Conservation (phyloP, 2,797 vertebrate species). For the Malacoctenus gilli region DNA sequence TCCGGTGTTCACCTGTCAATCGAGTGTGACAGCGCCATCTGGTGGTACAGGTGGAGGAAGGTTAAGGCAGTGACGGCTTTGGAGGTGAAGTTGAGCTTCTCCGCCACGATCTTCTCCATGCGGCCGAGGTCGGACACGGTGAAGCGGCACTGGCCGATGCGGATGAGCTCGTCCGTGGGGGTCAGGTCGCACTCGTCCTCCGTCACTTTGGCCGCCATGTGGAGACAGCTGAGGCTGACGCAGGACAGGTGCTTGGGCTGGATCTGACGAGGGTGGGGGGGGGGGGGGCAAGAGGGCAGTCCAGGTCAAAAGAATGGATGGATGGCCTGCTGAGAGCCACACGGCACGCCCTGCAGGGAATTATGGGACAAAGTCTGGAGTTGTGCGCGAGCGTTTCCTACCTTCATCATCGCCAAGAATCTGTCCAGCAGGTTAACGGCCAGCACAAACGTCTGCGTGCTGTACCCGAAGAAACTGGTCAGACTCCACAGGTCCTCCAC, state of each 20-base stretch:
- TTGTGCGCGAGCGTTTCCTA: conserved; percentile 52
- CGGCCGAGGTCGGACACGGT: conserved; percentile 92
- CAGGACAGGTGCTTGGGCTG: conserved; percentile 97
- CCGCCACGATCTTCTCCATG: conserved; percentile 96
- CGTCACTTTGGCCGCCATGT: conserved; percentile 88
- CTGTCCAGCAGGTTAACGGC: conserved; percentile 97
- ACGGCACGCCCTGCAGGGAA: too few species aligned
- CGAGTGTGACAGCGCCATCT: conserved; percentile 86
- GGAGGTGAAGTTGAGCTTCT: conserved; percentile 94
- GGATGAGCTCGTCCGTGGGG: conserved; percentile 90
- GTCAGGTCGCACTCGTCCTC: conserved; percentile 91
- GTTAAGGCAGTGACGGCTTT: conserved; percentile 97
- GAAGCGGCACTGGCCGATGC: conserved; percentile 96
- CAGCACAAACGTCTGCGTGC: conserved; percentile 95
- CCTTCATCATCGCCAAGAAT: conserved; percentile 97
- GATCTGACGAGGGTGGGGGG: conserved; percentile 76
- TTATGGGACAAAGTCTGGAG: too few species aligned
- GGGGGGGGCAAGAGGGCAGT: too few species aligned
- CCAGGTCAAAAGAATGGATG: too few species aligned
- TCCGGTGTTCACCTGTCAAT: conserved; percentile 92
- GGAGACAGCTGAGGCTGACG: conserved; percentile 93
- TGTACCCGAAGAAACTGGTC: conserved; percentile 95
- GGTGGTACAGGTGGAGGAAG: conserved; percentile 95
- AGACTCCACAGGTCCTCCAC: conserved; percentile 96
- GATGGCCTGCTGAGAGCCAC: too few species aligned